A percentile compares a stretch with the other conserved stretches of the same genome.
Evolutionary conservation across 1,140 invertebrate species (phyloP).

Genomic region (Drosophila ananassae): DNA sequence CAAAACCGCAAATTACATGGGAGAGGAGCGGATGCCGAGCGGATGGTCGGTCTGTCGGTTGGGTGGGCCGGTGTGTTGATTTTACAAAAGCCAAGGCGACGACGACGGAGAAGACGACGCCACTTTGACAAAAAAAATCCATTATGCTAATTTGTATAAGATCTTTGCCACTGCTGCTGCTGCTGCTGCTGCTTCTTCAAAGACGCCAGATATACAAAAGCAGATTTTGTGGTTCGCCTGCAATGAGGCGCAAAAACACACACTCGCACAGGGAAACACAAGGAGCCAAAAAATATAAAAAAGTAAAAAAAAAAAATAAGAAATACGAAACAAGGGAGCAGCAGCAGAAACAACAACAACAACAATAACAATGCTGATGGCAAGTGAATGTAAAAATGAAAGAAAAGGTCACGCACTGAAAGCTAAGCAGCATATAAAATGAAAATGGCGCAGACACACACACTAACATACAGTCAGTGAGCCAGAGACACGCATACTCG

Average conservation of each 20-base stretch:
- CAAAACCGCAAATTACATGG: constrained; percentile 67
- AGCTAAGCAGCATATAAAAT: constrained; percentile 81
- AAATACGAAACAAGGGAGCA: constrained; percentile 20
- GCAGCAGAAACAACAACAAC: constrained; percentile 31
- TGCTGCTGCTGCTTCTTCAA: constrained; percentile 61
- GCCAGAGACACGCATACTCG: constrained; percentile 14
- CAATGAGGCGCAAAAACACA: constrained; percentile 57
- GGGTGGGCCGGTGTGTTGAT: constrained; percentile 43
- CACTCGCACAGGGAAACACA: not conserved
- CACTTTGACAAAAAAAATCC: constrained; percentile 75
- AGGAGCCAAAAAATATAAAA: not conserved
- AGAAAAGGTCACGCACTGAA: constrained; percentile 80
- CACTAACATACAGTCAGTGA: not conserved
- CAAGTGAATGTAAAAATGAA: constrained; percentile 72
- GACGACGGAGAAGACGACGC: constrained; percentile 23
- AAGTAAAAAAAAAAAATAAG: not conserved
- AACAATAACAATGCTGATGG: constrained; percentile 50
- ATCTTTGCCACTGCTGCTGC: constrained; percentile 47
- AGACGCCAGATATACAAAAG: constrained; percentile 71
- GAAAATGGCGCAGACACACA: constrained; percentile 62
- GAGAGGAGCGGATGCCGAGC: constrained; percentile 3
- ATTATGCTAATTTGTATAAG: constrained; percentile 80
- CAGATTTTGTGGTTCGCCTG: constrained; percentile 61
- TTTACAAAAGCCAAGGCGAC: constrained; percentile 60
- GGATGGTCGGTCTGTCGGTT: constrained; percentile 8